phyloP scores from a whole-genome alignment of 2,113 vertebrate genomes.

The Abramis brama region DNA sequence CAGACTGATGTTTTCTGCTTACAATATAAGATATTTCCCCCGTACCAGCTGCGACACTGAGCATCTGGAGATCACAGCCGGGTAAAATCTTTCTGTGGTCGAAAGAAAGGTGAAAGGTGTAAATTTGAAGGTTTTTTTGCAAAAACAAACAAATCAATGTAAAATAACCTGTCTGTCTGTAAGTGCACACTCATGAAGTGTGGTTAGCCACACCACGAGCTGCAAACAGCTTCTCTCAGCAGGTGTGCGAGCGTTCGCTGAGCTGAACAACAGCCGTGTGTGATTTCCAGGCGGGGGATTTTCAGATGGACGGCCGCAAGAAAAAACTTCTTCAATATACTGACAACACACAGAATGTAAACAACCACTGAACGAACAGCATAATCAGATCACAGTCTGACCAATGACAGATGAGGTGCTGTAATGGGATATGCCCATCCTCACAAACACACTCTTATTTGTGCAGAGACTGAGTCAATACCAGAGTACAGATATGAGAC shows the following conservation, averaged over 20 bases:
- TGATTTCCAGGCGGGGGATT: conserved; percentile 53
- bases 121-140: too few species aligned
- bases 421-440: not conserved
- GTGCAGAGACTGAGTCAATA: conserved; percentile 29
- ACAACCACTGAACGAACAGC: not conserved
- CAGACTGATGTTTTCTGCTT: not conserved
- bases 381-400: not conserved
- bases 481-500: conserved; percentile 39
- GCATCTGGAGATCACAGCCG: not conserved
- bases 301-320: conserved; percentile 42
- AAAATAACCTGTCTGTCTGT: not conserved
- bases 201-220: conserved; percentile 35
- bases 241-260: conserved; percentile 32
- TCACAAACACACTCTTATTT: not conserved
- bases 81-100: conserved; percentile 7
- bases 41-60: not conserved
- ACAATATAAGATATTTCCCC: not conserved
- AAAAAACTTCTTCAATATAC: conserved; percentile 23
- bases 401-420: not conserved
- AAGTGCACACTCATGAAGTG: conserved; percentile 43
- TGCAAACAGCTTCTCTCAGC: conserved; percentile 22
- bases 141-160: not conserved
- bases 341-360: not conserved
- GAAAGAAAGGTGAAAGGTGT: not conserved
- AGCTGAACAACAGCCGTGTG: not conserved